These are phyloP conservation scores for Hyppa rectilinea DNA, from an alignment of 2,888 invertebrate genomes.

Conservation along the genomic window DNA sequence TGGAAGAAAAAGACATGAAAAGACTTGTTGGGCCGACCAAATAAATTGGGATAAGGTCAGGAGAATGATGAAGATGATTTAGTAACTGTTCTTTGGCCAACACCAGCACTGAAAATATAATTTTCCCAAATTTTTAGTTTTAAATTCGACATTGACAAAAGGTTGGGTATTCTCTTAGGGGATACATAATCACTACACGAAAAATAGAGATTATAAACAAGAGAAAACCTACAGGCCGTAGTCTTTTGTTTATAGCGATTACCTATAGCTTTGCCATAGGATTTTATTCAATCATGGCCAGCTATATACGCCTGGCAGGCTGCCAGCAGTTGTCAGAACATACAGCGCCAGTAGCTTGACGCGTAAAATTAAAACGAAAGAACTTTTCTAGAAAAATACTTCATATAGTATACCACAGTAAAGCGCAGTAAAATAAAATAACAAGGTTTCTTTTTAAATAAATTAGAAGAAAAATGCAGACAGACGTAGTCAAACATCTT, in stretches of 20 bases:
- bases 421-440: conserved; percentile 5
- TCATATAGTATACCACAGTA: background rate
- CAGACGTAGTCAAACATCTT: conserved; percentile 22
- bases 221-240: background rate
- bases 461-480: conserved; percentile 16
- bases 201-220: too few relatives aligned
- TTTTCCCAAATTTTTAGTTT: too few relatives aligned
- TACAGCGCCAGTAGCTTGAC: conserved; percentile 16
- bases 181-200: accelerated
- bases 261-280: conserved; percentile 2
- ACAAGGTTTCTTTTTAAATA: too few relatives aligned
- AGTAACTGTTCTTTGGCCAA: background rate
- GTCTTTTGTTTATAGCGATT: background rate
- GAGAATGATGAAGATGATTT: too few relatives aligned
- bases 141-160: background rate
- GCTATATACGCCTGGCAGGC: conserved; percentile 32
- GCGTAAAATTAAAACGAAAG: conserved; percentile 36
- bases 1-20: too few relatives aligned
- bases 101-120: background rate
- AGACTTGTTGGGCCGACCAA: too few relatives aligned
- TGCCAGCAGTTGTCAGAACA: conserved; percentile 35
- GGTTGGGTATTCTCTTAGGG: too few relatives aligned
- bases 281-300: conserved; percentile 37
- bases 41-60: too few relatives aligned
- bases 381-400: conserved; percentile 12